These are phyloP conservation scores for Brachypterus glaber DNA, from an alignment of 2,888 invertebrate genomes.

Conservation along the genomic window DNA sequence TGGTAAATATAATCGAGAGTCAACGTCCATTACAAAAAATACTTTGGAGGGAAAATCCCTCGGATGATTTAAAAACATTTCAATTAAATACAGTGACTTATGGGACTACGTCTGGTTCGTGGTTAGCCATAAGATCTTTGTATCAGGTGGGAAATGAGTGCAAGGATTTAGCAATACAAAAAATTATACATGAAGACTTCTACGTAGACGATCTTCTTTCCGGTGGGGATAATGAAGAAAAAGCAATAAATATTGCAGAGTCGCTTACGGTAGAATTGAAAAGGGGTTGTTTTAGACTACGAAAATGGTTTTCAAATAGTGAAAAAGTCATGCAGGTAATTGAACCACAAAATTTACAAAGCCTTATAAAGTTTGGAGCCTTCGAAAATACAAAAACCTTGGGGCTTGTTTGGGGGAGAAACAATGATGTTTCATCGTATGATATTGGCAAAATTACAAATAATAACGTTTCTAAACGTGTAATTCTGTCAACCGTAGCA, in stretches of 20 bases:
- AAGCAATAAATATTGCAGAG: not conserved
- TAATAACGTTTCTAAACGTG: too few relatives aligned
- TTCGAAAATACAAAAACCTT: not conserved
- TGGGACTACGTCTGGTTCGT: constrained; percentile 9
- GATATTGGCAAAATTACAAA: not conserved
- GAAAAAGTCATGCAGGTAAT: not conserved
- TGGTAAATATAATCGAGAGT: constrained; percentile 7
- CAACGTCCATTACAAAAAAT: constrained; percentile 8
- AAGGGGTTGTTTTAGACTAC: not conserved
- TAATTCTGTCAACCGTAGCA: too few relatives aligned
- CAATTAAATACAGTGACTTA: constrained; percentile 15
- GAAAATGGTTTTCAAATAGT: not conserved
- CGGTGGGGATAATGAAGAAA: not conserved
- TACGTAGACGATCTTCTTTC: not conserved
- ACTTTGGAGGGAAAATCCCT: constrained; percentile 13
- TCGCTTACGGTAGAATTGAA: not conserved
- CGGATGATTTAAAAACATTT: constrained; percentile 9
- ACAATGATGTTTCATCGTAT: not conserved
- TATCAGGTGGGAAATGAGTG: not conserved
- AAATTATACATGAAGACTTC: not conserved
- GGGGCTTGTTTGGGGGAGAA: not conserved
- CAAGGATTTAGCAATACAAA: not conserved
- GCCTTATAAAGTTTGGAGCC: not conserved
- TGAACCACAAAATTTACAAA: not conserved
- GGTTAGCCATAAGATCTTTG: not conserved